A percentile compares a stretch with the other conserved stretches of the same genome.
These are phyloP conservation scores for Drosophila vallismaia DNA, from an alignment of 2,888 invertebrate genomes.

Conservation along the genomic window DNA sequence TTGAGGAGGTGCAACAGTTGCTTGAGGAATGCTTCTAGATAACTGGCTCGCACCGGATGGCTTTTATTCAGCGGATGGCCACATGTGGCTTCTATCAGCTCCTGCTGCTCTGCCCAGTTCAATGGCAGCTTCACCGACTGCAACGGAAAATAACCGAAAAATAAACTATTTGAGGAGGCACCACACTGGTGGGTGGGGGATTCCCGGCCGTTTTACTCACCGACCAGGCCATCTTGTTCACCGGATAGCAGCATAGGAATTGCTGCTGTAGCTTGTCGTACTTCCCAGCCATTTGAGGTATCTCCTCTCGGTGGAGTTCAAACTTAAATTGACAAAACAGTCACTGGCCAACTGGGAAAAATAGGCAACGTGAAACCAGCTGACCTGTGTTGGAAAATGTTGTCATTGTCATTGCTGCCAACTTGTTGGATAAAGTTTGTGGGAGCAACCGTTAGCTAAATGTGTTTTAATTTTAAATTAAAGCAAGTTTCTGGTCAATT, in stretches of 20 bases:
- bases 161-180: neutral
- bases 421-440: neutral
- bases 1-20: constrained; percentile 87
- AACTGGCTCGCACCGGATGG: constrained; percentile 87
- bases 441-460: too few species aligned
- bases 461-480: neutral
- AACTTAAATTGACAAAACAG: neutral
- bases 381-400: constrained; percentile 1
- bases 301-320: neutral
- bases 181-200: constrained; percentile 20
- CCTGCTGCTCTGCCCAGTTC: constrained; percentile 86
- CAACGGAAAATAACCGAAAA: neutral
- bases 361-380: constrained; percentile 6
- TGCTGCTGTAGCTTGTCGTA: constrained; percentile 66
- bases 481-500: neutral
- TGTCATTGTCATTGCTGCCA: neutral
- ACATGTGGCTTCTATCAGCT: constrained; percentile 86
- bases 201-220: constrained; percentile 40
- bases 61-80: constrained; percentile 85
- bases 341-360: neutral
- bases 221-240: constrained; percentile 75
- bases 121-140: constrained; percentile 55
- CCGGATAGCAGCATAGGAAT: constrained; percentile 80
- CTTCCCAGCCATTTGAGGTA: constrained; percentile 35
- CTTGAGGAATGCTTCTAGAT: constrained; percentile 88